phyloP scores from a whole-genome alignment of 2,113 vertebrate genomes.

The Phodopus roborovskii region DNA sequence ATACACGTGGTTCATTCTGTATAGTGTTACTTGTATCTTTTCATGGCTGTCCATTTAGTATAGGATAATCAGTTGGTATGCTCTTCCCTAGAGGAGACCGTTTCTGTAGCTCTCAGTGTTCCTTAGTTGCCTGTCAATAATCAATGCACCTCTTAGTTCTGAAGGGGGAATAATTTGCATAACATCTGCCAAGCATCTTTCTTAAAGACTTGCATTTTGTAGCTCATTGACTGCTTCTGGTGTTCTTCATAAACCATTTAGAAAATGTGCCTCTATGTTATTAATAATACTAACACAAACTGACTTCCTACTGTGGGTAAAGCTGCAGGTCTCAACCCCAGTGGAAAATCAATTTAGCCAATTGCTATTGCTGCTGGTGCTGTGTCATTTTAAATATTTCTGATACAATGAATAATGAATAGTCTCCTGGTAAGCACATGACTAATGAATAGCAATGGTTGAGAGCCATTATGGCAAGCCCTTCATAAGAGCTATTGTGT shows the following conservation, averaged over 20 bases:
- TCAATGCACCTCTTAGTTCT: background rate
- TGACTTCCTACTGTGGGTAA: background rate
- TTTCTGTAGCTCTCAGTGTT: background rate
- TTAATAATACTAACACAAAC: background rate
- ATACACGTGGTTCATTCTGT: background rate
- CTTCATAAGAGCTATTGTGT: background rate
- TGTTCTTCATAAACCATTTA: background rate
- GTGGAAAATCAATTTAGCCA: conserved; percentile 4
- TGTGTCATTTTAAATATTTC: background rate
- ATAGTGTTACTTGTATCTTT: background rate
- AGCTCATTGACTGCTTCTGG: background rate
- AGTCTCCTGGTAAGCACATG: background rate
- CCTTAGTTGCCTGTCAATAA: background rate
- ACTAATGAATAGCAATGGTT: background rate
- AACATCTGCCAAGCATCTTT: background rate
- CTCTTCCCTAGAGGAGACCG: background rate
- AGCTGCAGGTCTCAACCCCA: background rate
- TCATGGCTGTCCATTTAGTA: background rate
- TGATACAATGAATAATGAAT: background rate
- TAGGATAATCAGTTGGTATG: background rate
- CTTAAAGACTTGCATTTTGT: background rate
- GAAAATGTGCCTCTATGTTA: background rate
- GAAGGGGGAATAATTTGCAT: background rate
- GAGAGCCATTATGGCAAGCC: background rate
- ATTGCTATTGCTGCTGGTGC: background rate